Evolutionary conservation across 2,797 vertebrate species (phyloP).

Genomic region (Myripristis murdjan): DNA sequence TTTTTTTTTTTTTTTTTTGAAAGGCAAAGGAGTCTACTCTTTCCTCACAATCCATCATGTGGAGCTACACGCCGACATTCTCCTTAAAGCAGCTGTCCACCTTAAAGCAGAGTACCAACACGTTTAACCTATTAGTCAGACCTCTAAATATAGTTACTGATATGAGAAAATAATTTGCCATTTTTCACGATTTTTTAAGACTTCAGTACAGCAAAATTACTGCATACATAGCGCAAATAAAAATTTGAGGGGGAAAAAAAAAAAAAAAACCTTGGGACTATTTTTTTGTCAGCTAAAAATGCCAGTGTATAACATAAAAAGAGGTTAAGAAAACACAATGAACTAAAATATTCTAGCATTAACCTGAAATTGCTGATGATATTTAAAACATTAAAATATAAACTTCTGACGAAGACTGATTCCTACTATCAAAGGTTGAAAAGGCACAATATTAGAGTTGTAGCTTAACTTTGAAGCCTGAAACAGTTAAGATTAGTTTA

Average conservation of each 20-base stretch:
- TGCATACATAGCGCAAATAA: conserved; percentile 47
- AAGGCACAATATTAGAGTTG: conserved; percentile 79
- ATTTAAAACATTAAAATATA: conserved; percentile 54
- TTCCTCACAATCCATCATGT: conserved; percentile 14
- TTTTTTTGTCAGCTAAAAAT: conserved; percentile 38
- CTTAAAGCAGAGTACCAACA: conserved; percentile 51
- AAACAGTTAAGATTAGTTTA: conserved; percentile 41
- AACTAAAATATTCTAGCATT: conserved; percentile 47
- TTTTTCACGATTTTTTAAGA: conserved; percentile 35
- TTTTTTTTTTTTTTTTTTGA: no score
- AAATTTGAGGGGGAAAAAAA: conserved; percentile 10
- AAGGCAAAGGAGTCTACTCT: conserved; percentile 63
- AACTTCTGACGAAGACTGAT: conserved; percentile 44
- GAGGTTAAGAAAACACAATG: conserved; percentile 2
- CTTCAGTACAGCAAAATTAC: conserved; percentile 42
- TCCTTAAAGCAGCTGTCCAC: conserved; percentile 30
- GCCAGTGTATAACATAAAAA: conserved; percentile 30
- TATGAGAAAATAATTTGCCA: conserved; percentile 34
- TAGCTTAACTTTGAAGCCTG: conserved; percentile 22
- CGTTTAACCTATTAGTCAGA: conserved; percentile 25
- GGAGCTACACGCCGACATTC: conserved; percentile 44
- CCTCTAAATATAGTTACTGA: conserved; percentile 38
- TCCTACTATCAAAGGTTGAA: conserved; percentile 59
- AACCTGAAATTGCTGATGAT: conserved; percentile 32
- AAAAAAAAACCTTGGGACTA: conserved; percentile 35